A percentile compares a stretch with the other conserved stretches of the same genome.
Evolutionary conservation across 2,797 vertebrate genomes (phyloP).

Genomic region (Poeciliopsis infans): DNA sequence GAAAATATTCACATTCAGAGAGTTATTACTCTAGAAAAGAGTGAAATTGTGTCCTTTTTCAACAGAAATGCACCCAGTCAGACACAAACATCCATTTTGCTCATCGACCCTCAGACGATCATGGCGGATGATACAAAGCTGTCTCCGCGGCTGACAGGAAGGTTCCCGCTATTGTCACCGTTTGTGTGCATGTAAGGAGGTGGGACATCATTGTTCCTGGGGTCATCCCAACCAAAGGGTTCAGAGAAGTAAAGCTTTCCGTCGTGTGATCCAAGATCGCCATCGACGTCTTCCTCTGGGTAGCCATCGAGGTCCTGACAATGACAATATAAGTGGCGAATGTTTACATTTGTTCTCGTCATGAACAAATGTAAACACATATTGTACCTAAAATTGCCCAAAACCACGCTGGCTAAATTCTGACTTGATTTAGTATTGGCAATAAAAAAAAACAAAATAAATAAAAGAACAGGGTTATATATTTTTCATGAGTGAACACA

Average conservation of each 20-base stretch:
- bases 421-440: not conserved
- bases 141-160: conserved; percentile 65
- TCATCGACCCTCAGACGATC: conserved; percentile 66
- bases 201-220: conserved; percentile 48
- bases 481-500: not conserved
- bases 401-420: not conserved
- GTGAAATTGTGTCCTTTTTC: conserved; percentile 1
- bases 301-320: conserved; percentile 77
- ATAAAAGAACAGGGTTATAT: not conserved
- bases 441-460: not conserved
- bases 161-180: conserved; percentile 26
- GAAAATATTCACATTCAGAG: conserved; percentile 46
- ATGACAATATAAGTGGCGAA: not conserved
- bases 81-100: conserved; percentile 28
- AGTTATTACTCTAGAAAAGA: not conserved
- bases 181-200: conserved; percentile 61
- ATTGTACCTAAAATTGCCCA: not conserved
- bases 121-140: conserved; percentile 82
- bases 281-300: conserved; percentile 55
- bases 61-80: conserved; percentile 23
- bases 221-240: conserved; percentile 70
- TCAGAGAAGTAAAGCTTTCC: conserved; percentile 52
- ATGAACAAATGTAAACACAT: not conserved
- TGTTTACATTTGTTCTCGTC: not conserved
- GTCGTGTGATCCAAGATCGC: not conserved